Base-by-base conservation (phyloP, 92 coral and sea anemone genomes). In the Bergia sp. region DNA sequence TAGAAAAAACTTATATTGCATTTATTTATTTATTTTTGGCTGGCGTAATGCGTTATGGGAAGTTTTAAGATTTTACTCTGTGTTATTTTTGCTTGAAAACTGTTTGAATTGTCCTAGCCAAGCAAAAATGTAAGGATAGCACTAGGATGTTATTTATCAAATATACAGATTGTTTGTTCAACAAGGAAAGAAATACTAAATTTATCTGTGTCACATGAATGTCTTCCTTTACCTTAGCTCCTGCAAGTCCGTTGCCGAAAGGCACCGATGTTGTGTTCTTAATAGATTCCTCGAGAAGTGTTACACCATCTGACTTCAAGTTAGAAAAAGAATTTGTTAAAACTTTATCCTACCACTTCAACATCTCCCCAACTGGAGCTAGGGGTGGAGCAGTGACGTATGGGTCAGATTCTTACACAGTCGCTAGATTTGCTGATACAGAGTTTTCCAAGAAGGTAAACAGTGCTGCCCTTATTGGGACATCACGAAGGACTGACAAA, bases 191-290 rank as follows among this genome's bases (percentile, higher is more conserved):
- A 53, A 53, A 10, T 12, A 9, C 58, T 11, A 53, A 3, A 53
- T 2, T 53, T 53, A 53, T 53, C 11, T 8, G 58, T 53, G 13
- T 18, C 23, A 61, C 69, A 61, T 18, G 12, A 21, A 3, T 61
- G 6, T 53, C 12, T 18, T 61, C 7, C 3, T 20, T 61, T 61
- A 23, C 20, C 20, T 61, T 23, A 61, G 87, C 53, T 43, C 87
- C 87, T 11, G 57, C 77, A 37, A 83, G 87, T 67, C 87, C 87
- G 12, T 83, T 83, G 58, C 77, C 77, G 7, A 71, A 72, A 44
- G 87, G 79, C n/a, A 44, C 87, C 23, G 87, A 83, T n/a, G 87
- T 83, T 50, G 16, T 83, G 64, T 83, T 83, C 87, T 61, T 83
- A 29, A 69, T 83, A 71, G 87, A 83, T 43, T 71, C 87, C 15